Conservation (phyloP, 2,797 vertebrate genomes). For the Crocodylus rhombifer region DNA sequence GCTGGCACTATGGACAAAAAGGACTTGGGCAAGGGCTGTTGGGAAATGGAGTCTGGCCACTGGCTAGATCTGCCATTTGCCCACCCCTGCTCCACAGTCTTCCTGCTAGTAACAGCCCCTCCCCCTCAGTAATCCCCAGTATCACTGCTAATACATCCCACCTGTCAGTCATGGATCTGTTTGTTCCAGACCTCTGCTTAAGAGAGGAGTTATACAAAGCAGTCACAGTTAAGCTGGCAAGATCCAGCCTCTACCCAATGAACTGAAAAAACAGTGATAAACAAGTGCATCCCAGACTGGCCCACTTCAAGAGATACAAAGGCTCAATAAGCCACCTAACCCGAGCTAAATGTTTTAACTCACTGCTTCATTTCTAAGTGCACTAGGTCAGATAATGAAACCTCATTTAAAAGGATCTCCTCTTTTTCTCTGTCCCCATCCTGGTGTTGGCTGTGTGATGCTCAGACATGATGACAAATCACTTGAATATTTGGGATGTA, state of each 20-base stretch:
- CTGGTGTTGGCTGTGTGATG: neutral
- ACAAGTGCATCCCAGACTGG: neutral
- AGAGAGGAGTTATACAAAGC: constrained; percentile 16
- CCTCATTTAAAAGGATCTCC: neutral
- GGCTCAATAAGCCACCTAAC: neutral
- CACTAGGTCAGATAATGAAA: neutral
- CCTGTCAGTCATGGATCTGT: neutral
- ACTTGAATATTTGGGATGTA: neutral
- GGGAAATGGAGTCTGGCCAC: too few species aligned
- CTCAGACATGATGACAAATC: neutral
- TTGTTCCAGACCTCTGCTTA: neutral
- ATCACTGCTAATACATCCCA: neutral
- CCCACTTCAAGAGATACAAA: neutral
- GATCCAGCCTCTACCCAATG: neutral
- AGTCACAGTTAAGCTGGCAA: fast-evolving
- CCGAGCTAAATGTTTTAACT: neutral
- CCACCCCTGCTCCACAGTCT: too few species aligned
- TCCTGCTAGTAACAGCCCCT: neutral
- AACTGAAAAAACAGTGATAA: fast-evolving
- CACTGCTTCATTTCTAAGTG: neutral
- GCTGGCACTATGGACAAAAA: too few species aligned
- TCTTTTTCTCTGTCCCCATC: neutral
- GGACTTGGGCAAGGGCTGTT: too few species aligned
- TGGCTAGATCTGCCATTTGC: too few species aligned
- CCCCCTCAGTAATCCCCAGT: neutral